phyloP scores from a whole-genome alignment of 2,888 invertebrate genomes.

The Deilephila elpenor region DNA sequence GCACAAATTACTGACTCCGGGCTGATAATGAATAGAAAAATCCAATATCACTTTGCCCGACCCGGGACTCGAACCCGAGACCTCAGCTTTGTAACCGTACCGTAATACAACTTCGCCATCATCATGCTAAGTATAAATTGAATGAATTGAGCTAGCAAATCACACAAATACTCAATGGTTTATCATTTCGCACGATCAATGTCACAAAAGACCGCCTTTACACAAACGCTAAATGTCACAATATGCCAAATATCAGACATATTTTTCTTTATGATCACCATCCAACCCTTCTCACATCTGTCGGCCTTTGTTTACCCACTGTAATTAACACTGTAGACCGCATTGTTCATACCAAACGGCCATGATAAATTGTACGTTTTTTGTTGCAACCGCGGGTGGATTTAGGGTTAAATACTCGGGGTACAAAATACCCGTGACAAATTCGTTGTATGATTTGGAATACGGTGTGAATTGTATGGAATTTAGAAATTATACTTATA shows the following conservation, averaged over 20 bases:
- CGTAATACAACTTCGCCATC: too few species aligned
- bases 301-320: conserved; percentile 45
- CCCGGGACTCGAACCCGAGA: too few species aligned
- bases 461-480: neutral
- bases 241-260: conserved; percentile 35
- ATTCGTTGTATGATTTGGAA: neutral
- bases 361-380: conserved; percentile 58
- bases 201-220: conserved; percentile 27
- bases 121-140: too few species aligned
- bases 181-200: neutral
- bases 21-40: too few species aligned
- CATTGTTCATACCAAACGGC: conserved; percentile 53
- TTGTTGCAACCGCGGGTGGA: conserved; percentile 36
- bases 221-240: conserved; percentile 33
- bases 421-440: neutral
- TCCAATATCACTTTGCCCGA: too few species aligned
- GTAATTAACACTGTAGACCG: conserved; percentile 58
- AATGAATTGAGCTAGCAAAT: too few species aligned
- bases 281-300: conserved; percentile 40
- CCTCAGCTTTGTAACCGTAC: too few species aligned
- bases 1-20: too few species aligned
- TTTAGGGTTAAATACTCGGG: neutral
- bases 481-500: too few species aligned
- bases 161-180: neutral
- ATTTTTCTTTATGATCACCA: conserved; percentile 39